phyloP scores from a whole-genome alignment of 2,888 invertebrate genomes.

The Andrena dorsata region DNA sequence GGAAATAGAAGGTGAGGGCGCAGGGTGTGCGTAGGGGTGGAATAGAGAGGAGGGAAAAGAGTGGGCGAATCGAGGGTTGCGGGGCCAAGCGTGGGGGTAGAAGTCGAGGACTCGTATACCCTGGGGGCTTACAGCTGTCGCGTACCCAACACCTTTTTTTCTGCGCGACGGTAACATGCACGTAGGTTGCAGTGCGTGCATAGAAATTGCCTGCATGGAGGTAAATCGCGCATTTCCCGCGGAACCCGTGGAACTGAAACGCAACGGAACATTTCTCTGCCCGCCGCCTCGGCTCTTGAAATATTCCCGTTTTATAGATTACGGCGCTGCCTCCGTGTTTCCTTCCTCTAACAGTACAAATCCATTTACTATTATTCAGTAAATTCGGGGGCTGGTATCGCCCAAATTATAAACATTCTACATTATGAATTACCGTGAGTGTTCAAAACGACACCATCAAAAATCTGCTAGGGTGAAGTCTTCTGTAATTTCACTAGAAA shows the following conservation, averaged over 20 bases:
- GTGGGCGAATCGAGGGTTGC: slow-evolving; percentile 70
- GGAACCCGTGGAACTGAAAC: slow-evolving; percentile 59
- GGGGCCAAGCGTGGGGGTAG: slow-evolving; percentile 70
- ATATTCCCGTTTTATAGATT: slow-evolving; percentile 50
- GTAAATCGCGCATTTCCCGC: slow-evolving; percentile 69
- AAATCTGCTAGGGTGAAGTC: too few relatives aligned
- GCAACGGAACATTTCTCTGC: slow-evolving; percentile 30
- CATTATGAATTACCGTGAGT: too few relatives aligned
- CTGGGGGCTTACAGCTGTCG: slow-evolving; percentile 84
- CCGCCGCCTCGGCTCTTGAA: slow-evolving; percentile 19
- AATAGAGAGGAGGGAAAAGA: slow-evolving; percentile 42
- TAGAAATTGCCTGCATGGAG: slow-evolving; percentile 69
- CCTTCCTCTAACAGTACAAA: background rate
- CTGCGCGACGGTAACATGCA: slow-evolving; percentile 61
- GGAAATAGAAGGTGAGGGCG: slow-evolving; percentile 12
- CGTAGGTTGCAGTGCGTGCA: slow-evolving; percentile 63
- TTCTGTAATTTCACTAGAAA: too few relatives aligned
- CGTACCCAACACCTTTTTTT: slow-evolving; percentile 82
- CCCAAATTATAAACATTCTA: too few relatives aligned
- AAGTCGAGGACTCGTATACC: slow-evolving; percentile 81
- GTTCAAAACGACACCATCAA: too few relatives aligned
- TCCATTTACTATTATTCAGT: too few relatives aligned
- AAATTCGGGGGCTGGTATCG: too few relatives aligned
- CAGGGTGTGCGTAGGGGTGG: slow-evolving; percentile 45
- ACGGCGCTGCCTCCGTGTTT: background rate